These are phyloP conservation scores for Dolichoris vasculosae DNA, from an alignment of 1,140 invertebrate species.

Conservation along the genomic window DNA sequence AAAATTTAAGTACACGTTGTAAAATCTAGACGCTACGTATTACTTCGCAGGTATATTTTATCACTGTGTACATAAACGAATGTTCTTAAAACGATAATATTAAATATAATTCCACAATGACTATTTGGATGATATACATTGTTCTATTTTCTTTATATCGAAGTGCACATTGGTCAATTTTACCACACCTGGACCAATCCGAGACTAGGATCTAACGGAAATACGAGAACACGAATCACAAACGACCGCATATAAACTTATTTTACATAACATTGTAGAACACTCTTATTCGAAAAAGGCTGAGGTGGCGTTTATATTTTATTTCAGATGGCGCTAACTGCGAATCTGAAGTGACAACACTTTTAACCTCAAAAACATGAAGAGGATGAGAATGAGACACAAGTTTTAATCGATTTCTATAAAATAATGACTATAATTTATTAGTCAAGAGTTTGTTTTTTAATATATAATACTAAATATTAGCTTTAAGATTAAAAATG, in stretches of 20 bases:
- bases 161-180: neutral
- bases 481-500: constrained; percentile 53
- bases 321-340: constrained; percentile 1
- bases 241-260: neutral
- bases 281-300: neutral
- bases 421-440: constrained; percentile 44
- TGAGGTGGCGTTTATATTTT: constrained; percentile 1
- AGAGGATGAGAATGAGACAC: constrained; percentile 17
- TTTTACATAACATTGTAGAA: neutral
- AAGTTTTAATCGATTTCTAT: constrained; percentile 45
- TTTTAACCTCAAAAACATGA: constrained; percentile 46
- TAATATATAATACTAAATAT: neutral
- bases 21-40: neutral
- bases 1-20: neutral
- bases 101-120: neutral
- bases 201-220: neutral
- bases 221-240: neutral
- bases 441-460: constrained; percentile 24
- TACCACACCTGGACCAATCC: neutral
- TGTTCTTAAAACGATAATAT: neutral
- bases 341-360: constrained; percentile 21
- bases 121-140: neutral
- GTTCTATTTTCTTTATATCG: neutral
- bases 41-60: neutral
- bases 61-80: neutral